phyloP scores from a whole-genome alignment of 2,113 vertebrate genomes.

The Nothoprocta perdicaria region DNA sequence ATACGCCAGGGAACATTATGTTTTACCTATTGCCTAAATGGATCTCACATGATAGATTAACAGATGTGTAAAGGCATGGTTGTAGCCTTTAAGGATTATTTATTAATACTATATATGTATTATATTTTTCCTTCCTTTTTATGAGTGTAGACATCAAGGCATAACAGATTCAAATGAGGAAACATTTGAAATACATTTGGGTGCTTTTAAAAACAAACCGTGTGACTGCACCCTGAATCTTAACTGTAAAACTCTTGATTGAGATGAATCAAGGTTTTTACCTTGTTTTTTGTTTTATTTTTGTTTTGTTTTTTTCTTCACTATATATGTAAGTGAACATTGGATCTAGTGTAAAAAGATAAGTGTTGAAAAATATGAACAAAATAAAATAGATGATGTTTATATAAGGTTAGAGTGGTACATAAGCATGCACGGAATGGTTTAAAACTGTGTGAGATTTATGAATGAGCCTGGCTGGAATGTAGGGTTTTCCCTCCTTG shows the following conservation, averaged over 20 bases:
- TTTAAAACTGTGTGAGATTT: conserved; percentile 39
- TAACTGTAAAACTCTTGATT: background rate
- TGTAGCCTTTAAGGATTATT: background rate
- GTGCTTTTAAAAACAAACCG: background rate
- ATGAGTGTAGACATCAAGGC: background rate
- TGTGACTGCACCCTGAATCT: background rate
- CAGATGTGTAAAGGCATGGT: background rate
- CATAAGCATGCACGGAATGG: background rate
- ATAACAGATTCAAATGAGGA: background rate
- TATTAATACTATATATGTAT: background rate
- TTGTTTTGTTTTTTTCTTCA: background rate
- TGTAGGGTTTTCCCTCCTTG: background rate
- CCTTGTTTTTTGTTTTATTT: background rate
- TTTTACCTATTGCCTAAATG: background rate
- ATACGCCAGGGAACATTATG: background rate
- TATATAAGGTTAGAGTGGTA: background rate
- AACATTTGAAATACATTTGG: background rate
- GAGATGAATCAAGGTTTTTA: background rate
- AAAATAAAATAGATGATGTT: background rate
- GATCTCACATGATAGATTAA: background rate
- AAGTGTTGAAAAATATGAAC: background rate
- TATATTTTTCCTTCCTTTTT: background rate
- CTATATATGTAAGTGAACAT: background rate
- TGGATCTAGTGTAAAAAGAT: background rate
- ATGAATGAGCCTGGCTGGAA: background rate